Conservation (phyloP, 1,140 invertebrate species). For the Conopomorpha cramerella region DNA sequence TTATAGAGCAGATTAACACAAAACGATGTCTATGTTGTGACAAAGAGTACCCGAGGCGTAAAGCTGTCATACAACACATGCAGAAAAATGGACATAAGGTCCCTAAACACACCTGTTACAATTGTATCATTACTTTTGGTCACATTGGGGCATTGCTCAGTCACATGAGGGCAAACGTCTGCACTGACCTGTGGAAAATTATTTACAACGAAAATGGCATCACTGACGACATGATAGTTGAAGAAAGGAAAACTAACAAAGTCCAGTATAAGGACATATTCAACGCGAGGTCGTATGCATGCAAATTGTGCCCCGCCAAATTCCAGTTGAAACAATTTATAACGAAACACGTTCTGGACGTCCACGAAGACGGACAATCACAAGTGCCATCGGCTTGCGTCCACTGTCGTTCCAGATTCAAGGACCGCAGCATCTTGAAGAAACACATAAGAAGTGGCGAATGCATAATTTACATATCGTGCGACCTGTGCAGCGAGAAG, state of each 20-base stretch:
- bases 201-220: constrained; percentile 56
- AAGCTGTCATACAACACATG: constrained; percentile 56
- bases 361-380: constrained; percentile 53
- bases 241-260: constrained; percentile 37
- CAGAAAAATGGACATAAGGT: constrained; percentile 58
- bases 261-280: constrained; percentile 55
- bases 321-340: constrained; percentile 58
- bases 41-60: constrained; percentile 45
- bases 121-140: constrained; percentile 61
- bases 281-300: constrained; percentile 53
- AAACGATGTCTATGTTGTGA: constrained; percentile 53
- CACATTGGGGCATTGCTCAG: constrained; percentile 55
- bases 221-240: constrained; percentile 45
- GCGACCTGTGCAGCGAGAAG: constrained; percentile 52
- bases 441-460: constrained; percentile 55
- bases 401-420: constrained; percentile 46
- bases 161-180: constrained; percentile 55
- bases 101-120: constrained; percentile 63
- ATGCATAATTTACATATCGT: constrained; percentile 51
- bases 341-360: constrained; percentile 56
- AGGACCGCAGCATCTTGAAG: constrained; percentile 46
- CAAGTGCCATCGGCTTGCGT: constrained; percentile 39
- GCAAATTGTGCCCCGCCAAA: constrained; percentile 53
- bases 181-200: constrained; percentile 55
- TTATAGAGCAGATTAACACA: constrained; percentile 56